phyloP scores from a whole-genome alignment of 2,888 invertebrate species.

The Quadriops clusia region DNA sequence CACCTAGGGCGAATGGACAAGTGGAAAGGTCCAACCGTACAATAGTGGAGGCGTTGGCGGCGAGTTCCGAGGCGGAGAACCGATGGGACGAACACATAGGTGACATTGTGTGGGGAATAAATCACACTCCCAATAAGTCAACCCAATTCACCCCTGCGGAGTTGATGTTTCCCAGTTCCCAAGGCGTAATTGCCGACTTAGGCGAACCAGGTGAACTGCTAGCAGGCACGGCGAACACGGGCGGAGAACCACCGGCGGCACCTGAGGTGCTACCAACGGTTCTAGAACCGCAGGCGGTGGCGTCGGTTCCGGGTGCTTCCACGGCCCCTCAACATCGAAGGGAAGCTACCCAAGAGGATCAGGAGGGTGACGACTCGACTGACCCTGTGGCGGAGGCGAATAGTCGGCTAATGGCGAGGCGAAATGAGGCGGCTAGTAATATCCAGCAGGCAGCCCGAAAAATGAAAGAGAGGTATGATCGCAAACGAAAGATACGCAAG shows the following conservation, averaged over 20 bases:
- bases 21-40: conserved; percentile 23
- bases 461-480: conserved; percentile 7
- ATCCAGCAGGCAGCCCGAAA: conserved; percentile 3
- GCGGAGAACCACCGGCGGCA: neutral
- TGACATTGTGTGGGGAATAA: conserved; percentile 22
- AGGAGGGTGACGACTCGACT: no score
- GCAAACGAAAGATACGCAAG: conserved; percentile 14
- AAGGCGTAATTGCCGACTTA: conserved; percentile 13
- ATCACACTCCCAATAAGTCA: conserved; percentile 20
- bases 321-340: no score
- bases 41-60: conserved; percentile 19
- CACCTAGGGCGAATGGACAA: conserved; percentile 22
- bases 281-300: no score
- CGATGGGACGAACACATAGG: conserved; percentile 22
- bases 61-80: conserved; percentile 19
- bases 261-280: neutral
- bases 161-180: conserved; percentile 18
- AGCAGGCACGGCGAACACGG: neutral
- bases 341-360: no score
- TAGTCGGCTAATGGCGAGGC: neutral
- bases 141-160: conserved; percentile 20
- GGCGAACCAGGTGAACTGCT: conserved; percentile 7
- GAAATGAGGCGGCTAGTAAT: conserved; percentile 5
- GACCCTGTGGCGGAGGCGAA: neutral
- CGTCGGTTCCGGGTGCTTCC: no score